These are phyloP conservation scores for Amblyteles armatorius DNA, from an alignment of 2,888 invertebrate species.

Conservation along the genomic window DNA sequence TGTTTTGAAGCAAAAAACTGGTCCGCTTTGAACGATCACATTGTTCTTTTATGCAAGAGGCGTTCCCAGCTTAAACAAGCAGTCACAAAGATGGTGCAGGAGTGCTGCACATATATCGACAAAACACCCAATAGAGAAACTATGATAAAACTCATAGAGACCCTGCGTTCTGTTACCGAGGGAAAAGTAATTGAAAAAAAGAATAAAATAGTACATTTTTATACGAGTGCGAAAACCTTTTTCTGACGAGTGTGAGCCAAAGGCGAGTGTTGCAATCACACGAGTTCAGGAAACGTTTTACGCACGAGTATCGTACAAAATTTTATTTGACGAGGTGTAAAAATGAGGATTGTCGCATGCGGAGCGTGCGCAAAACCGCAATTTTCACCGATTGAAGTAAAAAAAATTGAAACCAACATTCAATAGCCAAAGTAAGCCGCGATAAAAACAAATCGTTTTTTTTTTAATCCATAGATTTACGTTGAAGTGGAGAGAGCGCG, in stretches of 20 bases:
- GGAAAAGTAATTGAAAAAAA: constrained; percentile 89
- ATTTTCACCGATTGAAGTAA: too few relatives aligned
- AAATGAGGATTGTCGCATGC: too few relatives aligned
- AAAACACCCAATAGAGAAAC: constrained; percentile 96
- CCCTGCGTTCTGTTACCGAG: constrained; percentile 96
- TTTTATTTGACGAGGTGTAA: not conserved
- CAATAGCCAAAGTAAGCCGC: too few relatives aligned
- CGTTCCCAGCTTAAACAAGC: constrained; percentile 98
- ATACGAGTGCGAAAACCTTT: too few relatives aligned
- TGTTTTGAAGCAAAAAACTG: constrained; percentile 96
- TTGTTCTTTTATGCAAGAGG: constrained; percentile 95
- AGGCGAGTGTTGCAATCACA: too few relatives aligned
- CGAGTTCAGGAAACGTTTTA: too few relatives aligned
- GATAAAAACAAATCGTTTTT: not conserved
- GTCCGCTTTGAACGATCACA: constrained; percentile 97
- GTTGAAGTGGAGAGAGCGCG: constrained; percentile 99
- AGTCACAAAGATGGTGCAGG: constrained; percentile 98
- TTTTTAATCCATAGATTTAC: constrained; percentile 89
- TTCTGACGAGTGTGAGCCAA: too few relatives aligned
- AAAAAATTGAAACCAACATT: too few relatives aligned
- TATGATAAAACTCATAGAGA: constrained; percentile 97
- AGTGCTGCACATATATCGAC: constrained; percentile 97
- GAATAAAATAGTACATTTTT: constrained; percentile 8
- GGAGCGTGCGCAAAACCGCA: too few relatives aligned
- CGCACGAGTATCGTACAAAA: too few relatives aligned